phyloP scores from a whole-genome alignment of 2,888 invertebrate genomes.

The Polietes domitor region DNA sequence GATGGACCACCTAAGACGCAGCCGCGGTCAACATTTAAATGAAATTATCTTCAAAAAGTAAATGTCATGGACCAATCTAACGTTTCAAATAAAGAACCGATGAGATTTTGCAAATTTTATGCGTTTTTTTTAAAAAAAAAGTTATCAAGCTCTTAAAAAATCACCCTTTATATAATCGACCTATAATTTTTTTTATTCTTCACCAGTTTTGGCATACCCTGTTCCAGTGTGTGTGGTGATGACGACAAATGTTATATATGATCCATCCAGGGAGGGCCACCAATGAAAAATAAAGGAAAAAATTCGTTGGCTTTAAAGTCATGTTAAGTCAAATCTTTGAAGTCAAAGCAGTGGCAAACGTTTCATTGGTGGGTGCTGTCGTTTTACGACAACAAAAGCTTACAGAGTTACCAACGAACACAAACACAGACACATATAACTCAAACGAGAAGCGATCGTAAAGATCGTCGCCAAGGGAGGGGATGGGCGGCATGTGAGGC shows the following conservation, averaged over 20 bases:
- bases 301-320: conserved; percentile 38
- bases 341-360: conserved; percentile 57
- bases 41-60: too few species aligned
- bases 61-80: too few species aligned
- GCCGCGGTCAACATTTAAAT: too few species aligned
- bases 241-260: conserved; percentile 44
- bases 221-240: not conserved
- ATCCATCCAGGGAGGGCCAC: conserved; percentile 49
- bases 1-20: too few species aligned
- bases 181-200: too few species aligned
- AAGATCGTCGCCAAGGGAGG: not conserved
- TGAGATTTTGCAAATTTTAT: too few species aligned
- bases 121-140: too few species aligned
- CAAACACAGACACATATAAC: not conserved
- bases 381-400: conserved; percentile 42
- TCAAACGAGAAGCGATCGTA: conserved; percentile 3
- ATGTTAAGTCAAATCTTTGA: conserved; percentile 60
- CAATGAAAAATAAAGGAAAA: conserved; percentile 29
- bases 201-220: not conserved
- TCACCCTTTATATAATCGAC: too few species aligned
- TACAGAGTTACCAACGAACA: conserved; percentile 22
- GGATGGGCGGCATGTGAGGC: not conserved
- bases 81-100: too few species aligned
- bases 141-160: too few species aligned
- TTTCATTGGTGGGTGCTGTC: conserved; percentile 62